These are phyloP conservation scores for Dermochelys coriacea DNA, from an alignment of 2,797 vertebrate species.

Conservation along the genomic window DNA sequence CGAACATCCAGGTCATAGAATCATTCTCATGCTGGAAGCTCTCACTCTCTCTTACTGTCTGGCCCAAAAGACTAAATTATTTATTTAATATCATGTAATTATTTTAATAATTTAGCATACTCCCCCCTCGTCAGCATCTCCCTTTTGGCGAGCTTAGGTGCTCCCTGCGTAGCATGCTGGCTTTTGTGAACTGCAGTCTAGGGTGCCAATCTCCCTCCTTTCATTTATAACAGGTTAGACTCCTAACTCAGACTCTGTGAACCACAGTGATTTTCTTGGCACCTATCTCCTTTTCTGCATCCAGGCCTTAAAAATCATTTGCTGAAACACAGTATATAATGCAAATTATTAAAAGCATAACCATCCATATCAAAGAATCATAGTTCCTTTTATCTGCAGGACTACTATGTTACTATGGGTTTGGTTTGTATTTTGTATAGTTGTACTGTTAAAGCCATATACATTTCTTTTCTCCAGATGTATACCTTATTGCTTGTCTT, in stretches of 20 bases:
- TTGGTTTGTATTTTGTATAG: fast-evolving
- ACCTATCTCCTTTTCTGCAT: neutral
- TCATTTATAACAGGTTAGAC: neutral
- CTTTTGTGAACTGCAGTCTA: neutral
- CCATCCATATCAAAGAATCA: neutral
- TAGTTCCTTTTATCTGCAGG: constrained; percentile 14
- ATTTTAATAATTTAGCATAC: neutral
- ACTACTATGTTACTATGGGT: neutral
- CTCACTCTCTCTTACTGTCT: neutral
- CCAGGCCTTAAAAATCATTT: neutral
- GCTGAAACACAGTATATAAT: neutral
- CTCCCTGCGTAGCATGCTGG: neutral
- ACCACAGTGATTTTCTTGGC: neutral
- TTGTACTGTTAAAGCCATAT: neutral
- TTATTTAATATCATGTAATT: neutral
- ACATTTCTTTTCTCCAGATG: neutral
- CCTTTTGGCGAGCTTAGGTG: neutral
- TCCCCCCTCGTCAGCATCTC: neutral
- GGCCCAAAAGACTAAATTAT: neutral
- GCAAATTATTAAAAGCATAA: constrained; percentile 19
- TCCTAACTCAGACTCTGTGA: neutral
- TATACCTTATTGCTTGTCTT: neutral
- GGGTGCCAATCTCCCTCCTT: neutral
- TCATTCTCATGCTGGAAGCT: neutral
- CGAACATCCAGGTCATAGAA: neutral